These are phyloP conservation scores for Exocentrus adspersus DNA, from an alignment of 2,888 invertebrate genomes.

Conservation along the genomic window DNA sequence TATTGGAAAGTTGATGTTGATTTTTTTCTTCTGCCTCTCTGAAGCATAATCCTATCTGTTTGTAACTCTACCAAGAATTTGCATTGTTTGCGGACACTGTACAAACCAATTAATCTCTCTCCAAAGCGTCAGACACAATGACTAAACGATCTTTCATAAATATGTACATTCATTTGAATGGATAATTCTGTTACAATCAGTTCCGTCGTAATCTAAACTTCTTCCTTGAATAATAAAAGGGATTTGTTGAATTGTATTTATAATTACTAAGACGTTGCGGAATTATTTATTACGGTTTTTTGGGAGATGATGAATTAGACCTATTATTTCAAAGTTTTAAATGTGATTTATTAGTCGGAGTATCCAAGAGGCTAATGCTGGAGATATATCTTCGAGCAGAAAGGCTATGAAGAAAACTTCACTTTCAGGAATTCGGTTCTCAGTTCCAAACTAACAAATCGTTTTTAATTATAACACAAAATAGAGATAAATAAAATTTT, in stretches of 20 bases:
- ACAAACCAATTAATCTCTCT: conserved; percentile 22
- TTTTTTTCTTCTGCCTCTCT: too few species aligned
- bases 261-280: conserved; percentile 15
- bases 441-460: too few species aligned
- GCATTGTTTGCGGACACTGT: not conserved
- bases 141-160: conserved; percentile 24
- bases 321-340: conserved; percentile 20
- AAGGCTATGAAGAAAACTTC: not conserved
- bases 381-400: not conserved
- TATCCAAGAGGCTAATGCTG: not conserved
- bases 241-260: conserved; percentile 17
- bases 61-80: not conserved
- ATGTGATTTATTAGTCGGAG: conserved; percentile 7
- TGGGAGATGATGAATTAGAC: conserved; percentile 10
- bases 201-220: conserved; percentile 14
- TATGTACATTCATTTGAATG: conserved; percentile 29
- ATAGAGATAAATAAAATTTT: too few species aligned
- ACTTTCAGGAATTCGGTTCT: not conserved
- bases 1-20: too few species aligned
- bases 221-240: conserved; percentile 6
- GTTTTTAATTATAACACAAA: too few species aligned
- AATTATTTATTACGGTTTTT: conserved; percentile 8
- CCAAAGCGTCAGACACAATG: conserved; percentile 15
- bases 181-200: conserved; percentile 16
- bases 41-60: too few species aligned